Base-by-base conservation (phyloP, 2,888 invertebrate genomes). In the Drosophila planitibia region DNA sequence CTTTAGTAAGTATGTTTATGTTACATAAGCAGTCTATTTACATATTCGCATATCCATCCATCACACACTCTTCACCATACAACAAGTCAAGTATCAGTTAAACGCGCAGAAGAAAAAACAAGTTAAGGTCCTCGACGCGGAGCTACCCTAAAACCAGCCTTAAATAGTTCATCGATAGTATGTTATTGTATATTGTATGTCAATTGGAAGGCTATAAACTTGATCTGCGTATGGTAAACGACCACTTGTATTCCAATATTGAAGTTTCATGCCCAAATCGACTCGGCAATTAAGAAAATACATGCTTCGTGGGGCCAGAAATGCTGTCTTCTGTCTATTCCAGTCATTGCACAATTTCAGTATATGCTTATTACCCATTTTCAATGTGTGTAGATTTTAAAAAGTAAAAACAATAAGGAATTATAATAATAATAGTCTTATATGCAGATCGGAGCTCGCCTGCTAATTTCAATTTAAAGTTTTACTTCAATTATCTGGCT, bases 21-120 rank as follows among this genome's bases (percentile, higher is more conserved):
- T 14, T 14, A 47, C 9, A 47, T n/a, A 22, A 44, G 44, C n/a
- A 49, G 25, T 14, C 28, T 60, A 32, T 41, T 32, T 25, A 51
- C 33, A 67, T 33, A 22, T 32, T 47, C 47, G 16, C 4, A n/a
- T 32, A 39, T 28, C 33, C 68, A 67, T 67, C 35, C 16, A 44
- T 66, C 66, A 53, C 10, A 47, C 28, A 49, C 39, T 30, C 30
- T 41, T 41, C 41, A 32, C 16, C 22, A 16, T n/a, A 25, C 32
- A 37, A 7, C 19, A 55, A 55, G 28, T 55, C 28, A 55, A 28
- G 37, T 19, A 37, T 55, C 28, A 33, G 22, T 22, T 53, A n/a
- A 53, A 9, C n/a, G 30, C n/a, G 7, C 53, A 7, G 16, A 19
- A 16, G 22, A 22, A 25, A 25, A 25, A 25, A 16, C 47, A 47